phyloP scores from a whole-genome alignment of 92 coral and sea anemone species.

The Bergia puertoricense region DNA sequence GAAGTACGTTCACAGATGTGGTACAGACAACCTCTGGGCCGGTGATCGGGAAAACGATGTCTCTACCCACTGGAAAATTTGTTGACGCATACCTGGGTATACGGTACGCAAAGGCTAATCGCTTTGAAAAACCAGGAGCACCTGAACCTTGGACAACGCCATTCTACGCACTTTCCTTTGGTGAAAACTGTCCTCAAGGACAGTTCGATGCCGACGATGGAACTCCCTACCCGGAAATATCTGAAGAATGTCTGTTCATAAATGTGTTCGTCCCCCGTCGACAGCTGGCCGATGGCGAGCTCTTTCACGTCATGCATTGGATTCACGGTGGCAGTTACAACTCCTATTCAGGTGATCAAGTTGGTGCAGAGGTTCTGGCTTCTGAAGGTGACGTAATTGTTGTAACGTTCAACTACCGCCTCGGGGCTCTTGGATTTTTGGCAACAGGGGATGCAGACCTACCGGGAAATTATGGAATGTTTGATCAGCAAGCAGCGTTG shows the following conservation, averaged over 20 bases:
- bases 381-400: not conserved
- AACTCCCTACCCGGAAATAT: not conserved
- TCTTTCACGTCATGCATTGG: not conserved
- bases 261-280: slow-evolving; percentile 12
- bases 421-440: not conserved
- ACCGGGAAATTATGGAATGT: not conserved
- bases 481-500: not conserved
- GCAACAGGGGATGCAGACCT: not conserved
- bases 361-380: not conserved
- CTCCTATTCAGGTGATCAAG: not conserved
- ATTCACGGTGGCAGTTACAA: not conserved
- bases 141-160: not conserved
- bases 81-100: not conserved
- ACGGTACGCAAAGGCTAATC: not conserved
- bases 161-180: not conserved
- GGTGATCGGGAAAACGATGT: not conserved
- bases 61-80: not conserved
- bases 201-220: not conserved
- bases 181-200: not conserved
- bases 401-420: not conserved
- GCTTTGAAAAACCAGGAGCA: not conserved
- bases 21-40: not conserved
- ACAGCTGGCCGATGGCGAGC: not conserved
- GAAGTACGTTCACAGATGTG: not conserved
- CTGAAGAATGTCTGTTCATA: slow-evolving; percentile 7